Conservation (phyloP, 2,888 invertebrate species). For the Eudasyphora cyanicolor region DNA sequence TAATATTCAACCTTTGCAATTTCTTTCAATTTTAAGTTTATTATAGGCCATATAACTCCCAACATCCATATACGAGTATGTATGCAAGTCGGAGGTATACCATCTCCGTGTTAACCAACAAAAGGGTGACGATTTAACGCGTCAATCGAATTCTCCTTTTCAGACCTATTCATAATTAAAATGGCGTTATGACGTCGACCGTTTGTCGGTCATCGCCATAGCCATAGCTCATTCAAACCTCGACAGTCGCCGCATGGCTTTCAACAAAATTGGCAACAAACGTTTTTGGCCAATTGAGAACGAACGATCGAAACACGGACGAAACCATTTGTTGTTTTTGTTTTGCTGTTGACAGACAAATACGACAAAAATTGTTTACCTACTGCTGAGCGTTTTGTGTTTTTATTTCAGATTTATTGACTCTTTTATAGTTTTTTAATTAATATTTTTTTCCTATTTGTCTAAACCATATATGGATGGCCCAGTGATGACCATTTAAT, state of each 20-base stretch:
- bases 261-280: constrained; percentile 3
- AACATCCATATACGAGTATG: background rate
- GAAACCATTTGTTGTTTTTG: background rate
- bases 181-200: constrained; percentile 30
- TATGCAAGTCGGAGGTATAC: too few relatives aligned
- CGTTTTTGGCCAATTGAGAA: background rate
- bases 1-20: background rate
- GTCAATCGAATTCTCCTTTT: too few relatives aligned
- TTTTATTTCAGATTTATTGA: background rate
- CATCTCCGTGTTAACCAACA: too few relatives aligned
- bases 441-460: constrained; percentile 49
- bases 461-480: constrained; percentile 39
- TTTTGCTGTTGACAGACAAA: background rate
- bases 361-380: constrained; percentile 20
- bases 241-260: too few relatives aligned
- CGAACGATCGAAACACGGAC: too few relatives aligned
- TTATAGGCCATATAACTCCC: background rate
- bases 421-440: constrained; percentile 39
- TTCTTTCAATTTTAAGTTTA: background rate
- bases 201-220: background rate
- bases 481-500: background rate
- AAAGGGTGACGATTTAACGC: too few relatives aligned
- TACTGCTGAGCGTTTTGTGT: background rate
- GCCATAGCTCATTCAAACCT: background rate
- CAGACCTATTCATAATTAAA: constrained; percentile 25